Base-by-base conservation (phyloP, 2,113 vertebrate species). In the Ammodytes dubius region DNA sequence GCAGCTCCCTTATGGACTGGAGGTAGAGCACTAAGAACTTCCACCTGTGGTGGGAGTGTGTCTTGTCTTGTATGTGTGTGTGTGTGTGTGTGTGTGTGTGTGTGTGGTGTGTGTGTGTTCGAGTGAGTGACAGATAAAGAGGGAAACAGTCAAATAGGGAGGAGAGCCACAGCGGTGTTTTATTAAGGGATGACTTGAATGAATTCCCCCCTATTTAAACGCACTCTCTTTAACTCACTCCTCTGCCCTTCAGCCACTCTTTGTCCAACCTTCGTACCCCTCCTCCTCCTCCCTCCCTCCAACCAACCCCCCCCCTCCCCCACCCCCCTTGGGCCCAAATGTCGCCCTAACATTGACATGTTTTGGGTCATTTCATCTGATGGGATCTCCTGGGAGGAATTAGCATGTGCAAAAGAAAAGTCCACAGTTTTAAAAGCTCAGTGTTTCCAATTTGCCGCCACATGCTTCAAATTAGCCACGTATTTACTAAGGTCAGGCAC, bases 381-480 rank as follows among this genome's bases (percentile, higher is more conserved):
- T 93, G 94, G 89, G 93, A 95, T 97, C 97, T 97, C 96, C 74
- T 95, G 96, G 96, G 96, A 97, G 93, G 87, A 95, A 95, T 96
- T 96, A 96, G 93, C 95, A 96, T 94, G 94, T 92, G 92, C 96
- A 95, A 96, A 96, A 96, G 94, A 96, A 96, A 97, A 96, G 92
- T 95, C 94, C 92, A 93, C 94, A 94, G 95, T 95, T 97, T 95
- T 95, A 92, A 96, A 97, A 96, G 95, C 90, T 93, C 95, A 91
- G 87, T 96, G 96, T 97, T 97, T 97, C 95, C 96, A 96, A 97
- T 97, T 97, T 97, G 94, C 88, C 35, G 76, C 92, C 96, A 97
- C 96, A 96, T 97, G 96, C 95, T 97, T 97, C 96, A 96, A 96
- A 97, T 97, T 97, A 97, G 95, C 95, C 93, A 91, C 92, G 91